Conservation (phyloP, 2,113 vertebrate genomes). For the Cinclus cinclus region DNA sequence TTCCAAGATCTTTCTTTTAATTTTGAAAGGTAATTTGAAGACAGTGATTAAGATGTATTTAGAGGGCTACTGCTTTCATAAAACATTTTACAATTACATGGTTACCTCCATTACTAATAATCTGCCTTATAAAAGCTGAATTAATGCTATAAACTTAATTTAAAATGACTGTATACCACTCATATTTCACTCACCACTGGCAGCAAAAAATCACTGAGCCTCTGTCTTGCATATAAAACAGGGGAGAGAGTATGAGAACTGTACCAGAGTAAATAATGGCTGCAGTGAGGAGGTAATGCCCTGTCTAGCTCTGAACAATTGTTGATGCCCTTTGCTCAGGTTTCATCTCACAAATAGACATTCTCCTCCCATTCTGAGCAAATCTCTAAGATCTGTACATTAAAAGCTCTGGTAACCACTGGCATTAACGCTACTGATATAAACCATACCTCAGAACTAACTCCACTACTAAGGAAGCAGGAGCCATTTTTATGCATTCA, state of each 20-base stretch:
- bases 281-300: neutral
- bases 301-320: neutral
- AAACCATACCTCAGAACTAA: neutral
- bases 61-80: neutral
- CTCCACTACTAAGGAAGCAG: neutral
- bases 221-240: slow-evolving; percentile 10
- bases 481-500: neutral
- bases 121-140: slow-evolving; percentile 38
- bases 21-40: slow-evolving; percentile 47
- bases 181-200: slow-evolving; percentile 3
- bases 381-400: neutral
- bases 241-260: neutral
- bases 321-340: neutral
- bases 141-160: slow-evolving; percentile 52
- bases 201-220: slow-evolving; percentile 1
- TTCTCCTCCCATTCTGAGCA: neutral
- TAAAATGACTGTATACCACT: neutral
- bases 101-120: slow-evolving; percentile 39
- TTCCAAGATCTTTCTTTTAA: slow-evolving; percentile 40
- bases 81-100: slow-evolving; percentile 37
- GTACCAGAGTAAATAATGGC: neutral
- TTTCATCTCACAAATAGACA: neutral
- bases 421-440: neutral
- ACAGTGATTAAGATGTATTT: slow-evolving; percentile 29
- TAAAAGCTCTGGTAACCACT: neutral